Base-by-base conservation (phyloP, 2,113 vertebrate genomes). In the Actinemys pallida region DNA sequence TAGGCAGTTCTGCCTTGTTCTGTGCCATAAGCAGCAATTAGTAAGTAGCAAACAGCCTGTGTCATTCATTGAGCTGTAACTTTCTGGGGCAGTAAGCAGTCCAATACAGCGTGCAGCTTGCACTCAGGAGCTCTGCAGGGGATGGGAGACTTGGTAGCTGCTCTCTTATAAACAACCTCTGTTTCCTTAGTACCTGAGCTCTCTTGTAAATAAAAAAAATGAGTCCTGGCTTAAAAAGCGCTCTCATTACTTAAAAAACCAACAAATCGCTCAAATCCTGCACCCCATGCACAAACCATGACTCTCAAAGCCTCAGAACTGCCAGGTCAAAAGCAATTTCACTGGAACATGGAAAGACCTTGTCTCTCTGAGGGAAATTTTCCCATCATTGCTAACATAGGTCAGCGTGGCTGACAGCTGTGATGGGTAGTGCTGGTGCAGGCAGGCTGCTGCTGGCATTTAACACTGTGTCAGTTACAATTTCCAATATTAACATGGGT, bases 361-460 rank as follows among this genome's bases (percentile, higher is more conserved):
- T 94, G 80, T 91, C 84, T 53, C 91, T 93, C 7, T 92, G 93
- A 93, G 78, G 35, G 31, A n/a, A 84, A 8, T 25, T 53, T 95
- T 92, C 75, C 16, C 91, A 75, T 54, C 91, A 24, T 92, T 84
- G 49, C 81, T 39, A 22, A 39, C 9, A 3, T 72, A 10, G 65
- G 2, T 39, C 65, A 39, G 65, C 17, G 2, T 22, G 13, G 80
- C 49, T 35, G 49, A n/a, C 25, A 25, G 17, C 82, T 90, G 0
- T 76, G n/a, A 78, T 90, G 92, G 82, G 89, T 81, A 94, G 31
- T 59, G 24, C 87, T 81, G 39, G 89, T 42, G 76, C 2, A 83
- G 92, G 25, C 81, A 92, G 90, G 95, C 93, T 90, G 53, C 35
- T 89, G 42, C 89, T 94, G 75, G 78, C 93, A 62, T 96, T 97